Evolutionary conservation across 2,888 invertebrate genomes (phyloP).

Genomic region (Tanytarsus gracilentus): DNA sequence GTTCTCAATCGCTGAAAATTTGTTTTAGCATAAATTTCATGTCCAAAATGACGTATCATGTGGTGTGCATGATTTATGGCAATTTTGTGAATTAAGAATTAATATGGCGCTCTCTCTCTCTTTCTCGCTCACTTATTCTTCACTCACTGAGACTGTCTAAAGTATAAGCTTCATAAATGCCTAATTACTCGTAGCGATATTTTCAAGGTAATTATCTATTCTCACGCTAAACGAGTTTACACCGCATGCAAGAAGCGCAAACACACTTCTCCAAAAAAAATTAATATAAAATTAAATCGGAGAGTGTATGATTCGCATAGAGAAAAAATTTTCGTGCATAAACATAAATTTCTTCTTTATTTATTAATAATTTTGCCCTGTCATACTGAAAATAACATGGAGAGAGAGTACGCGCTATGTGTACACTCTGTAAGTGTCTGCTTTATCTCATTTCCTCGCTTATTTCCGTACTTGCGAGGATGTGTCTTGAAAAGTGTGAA

Average conservation of each 20-base stretch:
- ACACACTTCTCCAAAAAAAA: slow-evolving; percentile 3
- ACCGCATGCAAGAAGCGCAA: not conserved
- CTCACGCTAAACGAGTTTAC: slow-evolving; percentile 19
- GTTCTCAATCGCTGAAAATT: slow-evolving; percentile 28
- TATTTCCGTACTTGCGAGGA: not conserved
- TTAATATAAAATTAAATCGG: too few relatives aligned
- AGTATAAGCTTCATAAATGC: slow-evolving; percentile 20
- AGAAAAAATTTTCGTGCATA: slow-evolving; percentile 26
- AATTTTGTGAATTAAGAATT: slow-evolving; percentile 26
- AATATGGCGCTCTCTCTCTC: slow-evolving; percentile 11
- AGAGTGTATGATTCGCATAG: too few relatives aligned
- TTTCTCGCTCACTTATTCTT: not conserved
- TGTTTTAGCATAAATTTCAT: slow-evolving; percentile 29
- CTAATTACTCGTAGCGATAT: slow-evolving; percentile 19
- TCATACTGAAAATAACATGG: too few relatives aligned
- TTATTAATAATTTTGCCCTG: slow-evolving; percentile 16
- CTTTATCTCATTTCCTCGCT: slow-evolving; percentile 26
- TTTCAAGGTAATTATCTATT: slow-evolving; percentile 26
- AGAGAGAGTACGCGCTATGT: too few relatives aligned
- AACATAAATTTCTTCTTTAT: slow-evolving; percentile 25
- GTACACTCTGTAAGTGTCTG: slow-evolving; percentile 27
- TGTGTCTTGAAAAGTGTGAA: not conserved
- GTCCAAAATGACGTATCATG: slow-evolving; percentile 27
- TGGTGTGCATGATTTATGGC: slow-evolving; percentile 27
- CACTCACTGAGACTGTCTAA: not conserved